phyloP scores from a whole-genome alignment of 2,888 invertebrate species.

The Chironomus riparius region DNA sequence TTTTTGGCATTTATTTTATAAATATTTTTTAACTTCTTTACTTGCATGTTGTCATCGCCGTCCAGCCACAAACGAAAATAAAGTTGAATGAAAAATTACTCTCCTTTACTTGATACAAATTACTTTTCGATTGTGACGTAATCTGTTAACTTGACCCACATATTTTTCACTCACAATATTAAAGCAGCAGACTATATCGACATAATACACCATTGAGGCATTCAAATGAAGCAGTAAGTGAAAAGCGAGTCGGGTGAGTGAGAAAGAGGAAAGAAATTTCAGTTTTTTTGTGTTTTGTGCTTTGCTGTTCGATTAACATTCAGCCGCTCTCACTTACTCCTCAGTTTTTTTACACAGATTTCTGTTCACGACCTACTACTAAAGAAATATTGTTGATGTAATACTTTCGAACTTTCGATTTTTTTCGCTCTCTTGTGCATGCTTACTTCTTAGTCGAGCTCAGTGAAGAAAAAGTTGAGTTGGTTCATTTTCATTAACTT shows the following conservation, averaged over 20 bases:
- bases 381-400: constrained; percentile 21
- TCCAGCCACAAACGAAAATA: neutral
- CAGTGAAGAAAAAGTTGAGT: neutral
- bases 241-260: neutral
- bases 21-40: no score
- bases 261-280: neutral
- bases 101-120: neutral
- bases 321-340: neutral
- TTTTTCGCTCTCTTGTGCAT: neutral
- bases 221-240: neutral
- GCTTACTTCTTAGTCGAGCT: neutral
- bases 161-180: neutral
- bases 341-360: neutral
- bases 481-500: constrained; percentile 7
- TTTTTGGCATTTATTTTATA: no score
- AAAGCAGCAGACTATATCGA: neutral
- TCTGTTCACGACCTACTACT: constrained; percentile 16
- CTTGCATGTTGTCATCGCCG: neutral
- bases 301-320: neutral
- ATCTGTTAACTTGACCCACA: constrained; percentile 2
- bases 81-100: neutral
- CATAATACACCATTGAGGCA: neutral
- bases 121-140: constrained; percentile 4
- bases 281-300: neutral
- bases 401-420: neutral